Base-by-base conservation (phyloP, 2,113 vertebrate species). In the Rhabdornis inornatus region DNA sequence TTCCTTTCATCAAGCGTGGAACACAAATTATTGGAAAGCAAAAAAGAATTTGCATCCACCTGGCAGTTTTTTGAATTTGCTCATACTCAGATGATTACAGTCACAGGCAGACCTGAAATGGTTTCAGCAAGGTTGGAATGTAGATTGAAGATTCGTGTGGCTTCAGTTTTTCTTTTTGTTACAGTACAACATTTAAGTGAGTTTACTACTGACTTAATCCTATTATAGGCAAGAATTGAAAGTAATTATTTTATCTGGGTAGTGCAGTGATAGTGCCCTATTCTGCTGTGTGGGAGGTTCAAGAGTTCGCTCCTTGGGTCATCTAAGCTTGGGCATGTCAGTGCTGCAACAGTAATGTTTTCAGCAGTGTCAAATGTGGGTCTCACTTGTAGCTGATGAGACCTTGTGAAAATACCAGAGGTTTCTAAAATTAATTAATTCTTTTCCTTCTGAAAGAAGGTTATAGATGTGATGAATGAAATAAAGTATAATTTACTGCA, bases 341-440 rank as follows among this genome's bases (percentile, higher is more conserved):
- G 2, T 53, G 42, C 57, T 85, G 28, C 13, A 53, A 52, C 23
- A n/a, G 42, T 30, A 55, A 24, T 47, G 42, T 57, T 83, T 92
- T 83, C 76, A 71, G 33, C 24, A 5, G 30, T 56, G 42, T 92
- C 52, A 39, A 55, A 70, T 28, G 7, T 61, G 37, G 10, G 13
- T 83, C 47, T 78, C 10, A 39, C 25, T 49, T 68, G 18, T 10
- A 80, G 71, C 56, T 68, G 66, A 53, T 61, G 50, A 83, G 89
- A 55, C 56, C 50, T 75, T 56, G 18, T 90, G 89, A 83, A 93
- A 83, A 89, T 74, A 50, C 45, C 74, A 79, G 65, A 64, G 63
- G 40, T 71, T 87, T 96, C 74, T 75, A 53, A 89, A 89, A 59
- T 70, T 63, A 86, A 79, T 90, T 90, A 65, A 90, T 90, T 88